These are phyloP conservation scores for Gymnopithys bicolor DNA, from an alignment of 2,797 vertebrate species.

Conservation along the genomic window DNA sequence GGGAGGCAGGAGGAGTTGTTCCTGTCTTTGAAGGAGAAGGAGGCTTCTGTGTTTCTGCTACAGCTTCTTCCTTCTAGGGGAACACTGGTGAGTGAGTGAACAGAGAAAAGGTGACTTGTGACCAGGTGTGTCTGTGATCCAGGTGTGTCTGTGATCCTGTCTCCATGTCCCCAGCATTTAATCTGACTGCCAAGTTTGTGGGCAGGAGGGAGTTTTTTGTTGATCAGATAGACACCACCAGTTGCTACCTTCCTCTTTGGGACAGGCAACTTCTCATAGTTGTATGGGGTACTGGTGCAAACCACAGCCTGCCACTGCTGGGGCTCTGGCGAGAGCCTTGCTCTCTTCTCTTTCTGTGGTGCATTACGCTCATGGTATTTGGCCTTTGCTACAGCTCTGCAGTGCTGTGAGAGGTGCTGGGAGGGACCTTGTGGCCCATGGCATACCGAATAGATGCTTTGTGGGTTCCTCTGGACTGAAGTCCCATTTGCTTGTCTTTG, in stretches of 20 bases:
- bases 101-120: not conserved
- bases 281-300: not conserved
- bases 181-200: not conserved
- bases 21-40: not conserved
- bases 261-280: not conserved
- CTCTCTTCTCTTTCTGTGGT: not conserved
- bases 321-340: not conserved
- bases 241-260: not conserved
- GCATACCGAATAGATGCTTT: not conserved
- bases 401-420: not conserved
- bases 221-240: not conserved
- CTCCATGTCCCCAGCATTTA: fast-evolving
- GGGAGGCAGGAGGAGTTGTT: not conserved
- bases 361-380: not conserved
- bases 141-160: fast-evolving
- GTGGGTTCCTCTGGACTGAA: not conserved
- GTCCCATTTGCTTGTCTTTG: not conserved
- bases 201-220: not conserved
- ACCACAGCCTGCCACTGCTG: not conserved
- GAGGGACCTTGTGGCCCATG: not conserved
- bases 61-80: not conserved
- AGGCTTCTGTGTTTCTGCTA: not conserved
- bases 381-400: conserved; percentile 1
- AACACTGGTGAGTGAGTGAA: not conserved
- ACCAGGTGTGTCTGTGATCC: fast-evolving